phyloP scores from a whole-genome alignment of 2,888 invertebrate species.

The Hirudinaria manillensis region DNA sequence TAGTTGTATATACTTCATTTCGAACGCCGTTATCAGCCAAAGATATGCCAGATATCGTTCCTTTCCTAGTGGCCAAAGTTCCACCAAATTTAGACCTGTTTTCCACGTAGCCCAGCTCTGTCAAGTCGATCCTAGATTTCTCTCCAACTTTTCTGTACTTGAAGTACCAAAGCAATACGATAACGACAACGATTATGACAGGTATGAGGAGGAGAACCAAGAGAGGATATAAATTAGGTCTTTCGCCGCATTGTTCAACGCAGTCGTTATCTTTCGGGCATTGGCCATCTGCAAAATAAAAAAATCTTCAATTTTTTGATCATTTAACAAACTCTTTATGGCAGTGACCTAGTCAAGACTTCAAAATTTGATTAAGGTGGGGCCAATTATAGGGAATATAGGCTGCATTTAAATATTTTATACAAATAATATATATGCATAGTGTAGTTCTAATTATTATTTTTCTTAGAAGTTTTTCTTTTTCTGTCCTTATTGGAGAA shows the following conservation, averaged over 20 bases:
- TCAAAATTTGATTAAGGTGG: no score
- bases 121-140: slow-evolving; percentile 21
- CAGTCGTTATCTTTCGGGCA: slow-evolving; percentile 14
- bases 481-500: no score
- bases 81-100: slow-evolving; percentile 25
- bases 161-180: slow-evolving; percentile 21
- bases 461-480: no score
- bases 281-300: background rate
- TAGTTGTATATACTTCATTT: slow-evolving; percentile 24
- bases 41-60: slow-evolving; percentile 12
- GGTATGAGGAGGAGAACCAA: slow-evolving; percentile 22
- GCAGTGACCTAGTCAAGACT: no score
- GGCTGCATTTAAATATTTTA: no score
- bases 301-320: background rate
- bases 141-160: slow-evolving; percentile 13
- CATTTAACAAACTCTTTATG: no score
- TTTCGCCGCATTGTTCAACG: background rate
- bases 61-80: slow-evolving; percentile 6
- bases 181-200: slow-evolving; percentile 16
- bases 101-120: slow-evolving; percentile 29
- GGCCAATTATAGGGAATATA: no score
- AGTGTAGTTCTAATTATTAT: no score
- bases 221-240: slow-evolving; percentile 1
- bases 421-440: no score
- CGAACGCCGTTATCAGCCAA: slow-evolving; percentile 21